phyloP scores from a whole-genome alignment of 2,888 invertebrate species.

The Trichogramma evanescens region DNA sequence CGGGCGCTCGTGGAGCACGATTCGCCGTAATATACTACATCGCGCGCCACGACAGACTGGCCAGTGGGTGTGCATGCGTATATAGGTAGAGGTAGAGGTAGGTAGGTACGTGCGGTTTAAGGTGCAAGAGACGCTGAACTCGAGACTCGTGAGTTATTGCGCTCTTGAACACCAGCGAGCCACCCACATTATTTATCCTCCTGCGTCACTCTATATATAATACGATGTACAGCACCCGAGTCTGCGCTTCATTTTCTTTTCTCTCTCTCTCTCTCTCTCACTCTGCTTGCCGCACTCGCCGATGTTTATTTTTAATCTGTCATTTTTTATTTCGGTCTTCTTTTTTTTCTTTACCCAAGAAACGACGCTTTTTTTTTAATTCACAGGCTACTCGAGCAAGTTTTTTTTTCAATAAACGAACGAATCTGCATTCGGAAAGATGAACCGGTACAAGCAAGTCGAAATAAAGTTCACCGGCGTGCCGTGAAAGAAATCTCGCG shows the following conservation, averaged over 20 bases:
- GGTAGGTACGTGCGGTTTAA: neutral
- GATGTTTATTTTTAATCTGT: too few species aligned
- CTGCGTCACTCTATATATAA: slow-evolving; percentile 20
- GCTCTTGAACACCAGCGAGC: slow-evolving; percentile 29
- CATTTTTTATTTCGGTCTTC: too few species aligned
- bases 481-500: too few species aligned
- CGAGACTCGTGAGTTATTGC: slow-evolving; percentile 38
- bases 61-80: neutral
- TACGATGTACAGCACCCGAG: slow-evolving; percentile 8
- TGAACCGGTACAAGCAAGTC: too few species aligned
- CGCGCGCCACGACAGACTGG: neutral
- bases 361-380: too few species aligned
- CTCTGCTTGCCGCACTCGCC: neutral
- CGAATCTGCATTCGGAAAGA: too few species aligned
- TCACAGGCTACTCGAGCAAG: too few species aligned
- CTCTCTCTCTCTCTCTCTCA: neutral
- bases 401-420: too few species aligned
- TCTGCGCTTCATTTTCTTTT: neutral
- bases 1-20: neutral
- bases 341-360: neutral
- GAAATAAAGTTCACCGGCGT: too few species aligned
- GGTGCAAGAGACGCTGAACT: slow-evolving; percentile 26
- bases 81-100: too few species aligned
- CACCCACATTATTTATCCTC: neutral
- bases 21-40: neutral